phyloP scores from a whole-genome alignment of 2,888 invertebrate genomes.

The Oxystoma pomonae region DNA sequence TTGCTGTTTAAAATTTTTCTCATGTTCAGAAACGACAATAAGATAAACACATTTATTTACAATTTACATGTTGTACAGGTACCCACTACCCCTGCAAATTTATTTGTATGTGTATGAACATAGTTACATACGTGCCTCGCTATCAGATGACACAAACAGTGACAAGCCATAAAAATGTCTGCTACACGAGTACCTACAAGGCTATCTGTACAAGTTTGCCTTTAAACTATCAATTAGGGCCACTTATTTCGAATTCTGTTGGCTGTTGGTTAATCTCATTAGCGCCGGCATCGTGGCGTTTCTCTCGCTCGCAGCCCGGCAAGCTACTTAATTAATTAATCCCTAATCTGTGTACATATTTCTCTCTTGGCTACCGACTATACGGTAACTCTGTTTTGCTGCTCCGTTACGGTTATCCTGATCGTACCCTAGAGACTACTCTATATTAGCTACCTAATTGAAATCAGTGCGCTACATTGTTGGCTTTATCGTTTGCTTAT shows the following conservation, averaged over 20 bases:
- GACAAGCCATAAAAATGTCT: constrained; percentile 31
- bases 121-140: background rate
- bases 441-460: too few relatives aligned
- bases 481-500: too few relatives aligned
- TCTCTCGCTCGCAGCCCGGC: constrained; percentile 40
- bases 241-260: constrained; percentile 36
- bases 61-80: too few relatives aligned
- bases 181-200: constrained; percentile 42
- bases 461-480: too few relatives aligned
- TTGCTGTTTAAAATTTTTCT: background rate
- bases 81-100: background rate
- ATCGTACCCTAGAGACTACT: too few relatives aligned
- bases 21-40: background rate
- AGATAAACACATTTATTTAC: background rate
- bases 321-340: constrained; percentile 47
- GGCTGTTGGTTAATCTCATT: constrained; percentile 46
- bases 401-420: too few relatives aligned
- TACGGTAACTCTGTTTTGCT: too few relatives aligned
- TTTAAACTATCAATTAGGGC: constrained; percentile 46
- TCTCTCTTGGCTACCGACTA: constrained; percentile 12
- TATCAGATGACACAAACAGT: constrained; percentile 41
- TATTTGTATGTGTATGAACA: background rate
- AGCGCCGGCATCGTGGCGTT: constrained; percentile 46
- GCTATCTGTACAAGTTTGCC: constrained; percentile 41
- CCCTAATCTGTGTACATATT: constrained; percentile 44